Evolutionary conservation across 92 coral and sea anemone species (phyloP), one percentile per base, ranked within the genome.

Genomic region (Isaurus tuberculatus): DNA sequence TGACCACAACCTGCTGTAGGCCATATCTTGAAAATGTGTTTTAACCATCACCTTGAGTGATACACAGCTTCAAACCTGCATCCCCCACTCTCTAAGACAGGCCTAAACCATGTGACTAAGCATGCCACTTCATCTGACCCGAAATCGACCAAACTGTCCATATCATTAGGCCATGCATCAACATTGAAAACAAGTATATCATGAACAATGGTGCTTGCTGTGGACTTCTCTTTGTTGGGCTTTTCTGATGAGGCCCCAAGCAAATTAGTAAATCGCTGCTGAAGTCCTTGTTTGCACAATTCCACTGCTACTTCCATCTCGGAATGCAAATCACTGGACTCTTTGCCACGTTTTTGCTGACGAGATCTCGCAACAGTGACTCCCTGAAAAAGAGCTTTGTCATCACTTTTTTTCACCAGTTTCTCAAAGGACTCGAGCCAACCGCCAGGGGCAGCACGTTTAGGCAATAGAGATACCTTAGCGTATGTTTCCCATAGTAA

Each of bases 401-500:
- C 58, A 49, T 49, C 58, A 49, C 58, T 16, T 15, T 49, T 49
- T 49, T 49, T 15, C 58, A 49, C 58, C 58, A 49, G 22, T 49
- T 49, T 49, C 58, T 49, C 58, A 49, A 49, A 49, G 58, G 58
- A 49, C 58, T 49, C 58, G 16, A 49, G 58, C 58, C 58, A 49
- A 16, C 58, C 58, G 22, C 58, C 58, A 49, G 58, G 58, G 58
- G 58, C 58, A 49, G 58, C 58, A 49, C 58, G 58, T 15, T 49
- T 49, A 49, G 55, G 55, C 55, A 84, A 82, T 80, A 53, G 78
- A 73, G 31, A 16, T 16, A 85, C 75, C 55, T 32, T 22, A 64
- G 88, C 75, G 17, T 74, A 65, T 64, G 88, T 85, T 75, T 85
- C 88, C 32, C 79, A 63, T 16, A 85, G 69, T 15, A 65, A 66